Conservation (phyloP, 2,797 vertebrate species). For the Hippopotamyrus pictus region DNA sequence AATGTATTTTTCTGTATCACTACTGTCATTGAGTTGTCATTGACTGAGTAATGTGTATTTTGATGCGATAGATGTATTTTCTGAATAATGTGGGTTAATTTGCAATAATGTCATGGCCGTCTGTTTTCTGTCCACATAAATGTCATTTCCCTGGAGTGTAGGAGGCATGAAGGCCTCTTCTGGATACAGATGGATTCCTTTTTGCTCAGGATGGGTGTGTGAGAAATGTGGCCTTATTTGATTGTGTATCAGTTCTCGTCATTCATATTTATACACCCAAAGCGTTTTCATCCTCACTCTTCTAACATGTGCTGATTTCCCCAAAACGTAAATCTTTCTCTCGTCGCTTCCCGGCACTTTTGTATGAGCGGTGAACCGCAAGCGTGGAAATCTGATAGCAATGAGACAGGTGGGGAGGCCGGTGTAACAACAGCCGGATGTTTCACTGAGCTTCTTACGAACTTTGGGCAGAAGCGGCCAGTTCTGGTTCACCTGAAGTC, state of each 20-base stretch:
- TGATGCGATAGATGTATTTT: not conserved
- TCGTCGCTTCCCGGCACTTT: not conserved
- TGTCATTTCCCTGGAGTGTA: not conserved
- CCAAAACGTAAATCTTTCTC: not conserved
- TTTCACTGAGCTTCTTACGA: not conserved
- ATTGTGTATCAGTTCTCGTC: not conserved
- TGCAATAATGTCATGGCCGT: not conserved
- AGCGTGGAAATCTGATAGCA: not conserved
- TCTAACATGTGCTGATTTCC: not conserved
- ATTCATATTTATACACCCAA: not conserved
- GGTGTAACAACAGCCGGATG: not conserved
- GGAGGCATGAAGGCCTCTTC: not conserved
- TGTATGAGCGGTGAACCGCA: not conserved
- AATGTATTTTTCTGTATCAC: not conserved
- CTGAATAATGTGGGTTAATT: not conserved
- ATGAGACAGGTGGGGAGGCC: not conserved
- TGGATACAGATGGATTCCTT: not conserved
- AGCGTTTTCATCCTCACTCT: not conserved
- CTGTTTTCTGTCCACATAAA: not conserved
- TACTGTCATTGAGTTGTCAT: not conserved
- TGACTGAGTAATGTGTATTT: not conserved
- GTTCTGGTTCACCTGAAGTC: not conserved
- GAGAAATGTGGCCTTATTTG: not conserved
- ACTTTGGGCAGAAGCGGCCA: not conserved
- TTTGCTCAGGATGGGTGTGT: not conserved